Conservation (phyloP, 2,113 vertebrate species). For the Pluvialis apricaria region DNA sequence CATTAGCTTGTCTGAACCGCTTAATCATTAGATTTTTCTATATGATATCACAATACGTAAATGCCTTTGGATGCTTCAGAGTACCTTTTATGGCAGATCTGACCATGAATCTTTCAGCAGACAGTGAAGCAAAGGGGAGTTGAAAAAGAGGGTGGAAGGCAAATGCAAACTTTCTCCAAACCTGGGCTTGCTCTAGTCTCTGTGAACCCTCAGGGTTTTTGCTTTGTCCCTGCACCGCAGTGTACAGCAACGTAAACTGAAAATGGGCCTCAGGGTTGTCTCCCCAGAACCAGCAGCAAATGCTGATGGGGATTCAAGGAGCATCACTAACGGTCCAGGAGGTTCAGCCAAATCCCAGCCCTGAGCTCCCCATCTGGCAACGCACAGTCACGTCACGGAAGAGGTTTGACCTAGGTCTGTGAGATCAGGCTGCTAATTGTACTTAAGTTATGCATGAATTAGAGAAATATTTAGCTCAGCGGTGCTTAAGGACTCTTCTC, state of each 20-base stretch:
- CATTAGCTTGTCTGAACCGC: not conserved
- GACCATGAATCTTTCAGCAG: not conserved
- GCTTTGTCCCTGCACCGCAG: fast-evolving
- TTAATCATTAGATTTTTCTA: not conserved
- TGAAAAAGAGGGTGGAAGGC: not conserved
- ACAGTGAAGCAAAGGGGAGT: not conserved
- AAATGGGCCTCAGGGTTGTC: not conserved
- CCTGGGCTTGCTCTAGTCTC: not conserved
- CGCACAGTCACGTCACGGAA: fast-evolving
- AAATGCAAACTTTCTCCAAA: not conserved
- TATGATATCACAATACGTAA: not conserved
- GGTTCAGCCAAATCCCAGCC: not conserved
- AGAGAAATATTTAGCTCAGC: slow-evolving; percentile 35
- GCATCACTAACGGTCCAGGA: not conserved
- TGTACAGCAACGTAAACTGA: not conserved
- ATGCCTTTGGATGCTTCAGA: not conserved
- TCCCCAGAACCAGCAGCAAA: not conserved
- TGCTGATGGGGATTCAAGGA: not conserved
- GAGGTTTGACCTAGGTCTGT: not conserved
- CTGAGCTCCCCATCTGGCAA: not conserved
- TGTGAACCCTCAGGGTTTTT: not conserved
- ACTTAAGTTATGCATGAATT: not conserved
- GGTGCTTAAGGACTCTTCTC: slow-evolving; percentile 2
- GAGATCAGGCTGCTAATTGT: not conserved
- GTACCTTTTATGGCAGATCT: not conserved